Conservation (phyloP, 2,888 invertebrate genomes). For the Ichneumoninae sp. region DNA sequence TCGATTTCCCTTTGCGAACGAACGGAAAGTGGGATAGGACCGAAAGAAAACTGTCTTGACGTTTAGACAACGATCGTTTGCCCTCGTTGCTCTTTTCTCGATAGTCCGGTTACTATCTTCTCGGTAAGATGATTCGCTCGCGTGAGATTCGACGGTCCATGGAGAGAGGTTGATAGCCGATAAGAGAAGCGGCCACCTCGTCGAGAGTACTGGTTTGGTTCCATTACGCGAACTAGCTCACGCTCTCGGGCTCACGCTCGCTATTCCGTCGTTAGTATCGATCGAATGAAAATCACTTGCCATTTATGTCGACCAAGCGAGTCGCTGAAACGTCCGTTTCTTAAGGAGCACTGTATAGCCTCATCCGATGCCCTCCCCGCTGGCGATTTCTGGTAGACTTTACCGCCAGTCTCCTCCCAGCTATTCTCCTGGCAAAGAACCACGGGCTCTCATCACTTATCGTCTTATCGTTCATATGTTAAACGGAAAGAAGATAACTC, state of each 20-base stretch:
- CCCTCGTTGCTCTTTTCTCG: neutral
- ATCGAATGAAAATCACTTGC: conserved; percentile 50
- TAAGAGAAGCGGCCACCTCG: conserved; percentile 29
- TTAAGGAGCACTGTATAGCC: neutral
- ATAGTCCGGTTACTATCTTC: neutral
- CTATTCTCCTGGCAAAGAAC: conserved; percentile 10
- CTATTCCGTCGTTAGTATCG: conserved; percentile 23
- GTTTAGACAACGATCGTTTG: conserved; percentile 24
- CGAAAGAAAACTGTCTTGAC: conserved; percentile 32
- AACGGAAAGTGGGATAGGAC: conserved; percentile 21
- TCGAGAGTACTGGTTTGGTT: conserved; percentile 14
- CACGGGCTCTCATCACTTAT: conserved; percentile 42
- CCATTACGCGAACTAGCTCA: conserved; percentile 14
- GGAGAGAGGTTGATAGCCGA: conserved; percentile 34
- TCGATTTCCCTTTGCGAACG: conserved; percentile 44
- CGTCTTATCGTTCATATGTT: conserved; percentile 32
- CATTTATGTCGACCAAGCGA: conserved; percentile 25
- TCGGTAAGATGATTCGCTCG: conserved; percentile 25
- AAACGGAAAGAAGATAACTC: neutral
- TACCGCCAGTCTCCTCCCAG: neutral
- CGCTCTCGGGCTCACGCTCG: neutral
- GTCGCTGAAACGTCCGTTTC: conserved; percentile 21
- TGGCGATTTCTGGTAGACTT: neutral
- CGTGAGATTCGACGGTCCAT: conserved; percentile 7
- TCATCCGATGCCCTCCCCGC: neutral